Conservation (phyloP, 92 coral and sea anemone genomes). For the Bergia puertoricense region DNA sequence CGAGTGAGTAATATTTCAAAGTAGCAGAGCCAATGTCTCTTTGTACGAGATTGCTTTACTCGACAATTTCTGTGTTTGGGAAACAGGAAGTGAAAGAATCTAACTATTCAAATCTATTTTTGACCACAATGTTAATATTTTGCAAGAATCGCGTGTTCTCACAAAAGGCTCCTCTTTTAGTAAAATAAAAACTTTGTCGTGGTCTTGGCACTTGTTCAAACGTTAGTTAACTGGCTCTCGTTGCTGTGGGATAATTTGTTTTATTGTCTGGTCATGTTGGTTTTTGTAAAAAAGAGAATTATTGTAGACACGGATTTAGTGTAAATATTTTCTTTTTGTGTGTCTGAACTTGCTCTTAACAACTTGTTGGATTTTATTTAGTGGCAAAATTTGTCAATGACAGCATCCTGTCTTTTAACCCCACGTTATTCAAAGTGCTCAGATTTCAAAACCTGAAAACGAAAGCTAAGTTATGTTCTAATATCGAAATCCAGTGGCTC, state of each 20-base stretch:
- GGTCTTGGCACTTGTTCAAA: constrained; percentile 44
- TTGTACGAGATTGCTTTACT: constrained; percentile 12
- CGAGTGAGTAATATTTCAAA: constrained; percentile 62
- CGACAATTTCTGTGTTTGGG: constrained; percentile 31
- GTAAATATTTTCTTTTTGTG: constrained; percentile 59
- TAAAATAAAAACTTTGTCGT: neutral
- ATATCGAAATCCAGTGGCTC: constrained; percentile 11
- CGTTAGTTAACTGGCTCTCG: constrained; percentile 5
- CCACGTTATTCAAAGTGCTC: neutral
- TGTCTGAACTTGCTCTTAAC: constrained; percentile 3
- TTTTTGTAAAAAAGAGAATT: constrained; percentile 45
- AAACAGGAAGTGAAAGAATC: constrained; percentile 42
- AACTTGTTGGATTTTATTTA: neutral
- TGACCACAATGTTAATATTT: constrained; percentile 42
- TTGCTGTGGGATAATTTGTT: constrained; percentile 41
- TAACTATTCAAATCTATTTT: constrained; percentile 39
- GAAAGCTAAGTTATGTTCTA: neutral
- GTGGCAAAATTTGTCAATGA: neutral
- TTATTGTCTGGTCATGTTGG: constrained; percentile 51
- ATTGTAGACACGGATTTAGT: constrained; percentile 44
- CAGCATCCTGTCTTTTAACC: neutral
- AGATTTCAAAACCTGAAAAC: constrained; percentile 7
- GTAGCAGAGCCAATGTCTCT: constrained; percentile 21
- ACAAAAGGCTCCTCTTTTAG: constrained; percentile 2
- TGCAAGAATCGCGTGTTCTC: constrained; percentile 36